A percentile compares a stretch with the other conserved stretches of the same genome.
phyloP scores from a whole-genome alignment of 2,888 invertebrate genomes.

The Scaptodrosophila latifasciaeformis region DNA sequence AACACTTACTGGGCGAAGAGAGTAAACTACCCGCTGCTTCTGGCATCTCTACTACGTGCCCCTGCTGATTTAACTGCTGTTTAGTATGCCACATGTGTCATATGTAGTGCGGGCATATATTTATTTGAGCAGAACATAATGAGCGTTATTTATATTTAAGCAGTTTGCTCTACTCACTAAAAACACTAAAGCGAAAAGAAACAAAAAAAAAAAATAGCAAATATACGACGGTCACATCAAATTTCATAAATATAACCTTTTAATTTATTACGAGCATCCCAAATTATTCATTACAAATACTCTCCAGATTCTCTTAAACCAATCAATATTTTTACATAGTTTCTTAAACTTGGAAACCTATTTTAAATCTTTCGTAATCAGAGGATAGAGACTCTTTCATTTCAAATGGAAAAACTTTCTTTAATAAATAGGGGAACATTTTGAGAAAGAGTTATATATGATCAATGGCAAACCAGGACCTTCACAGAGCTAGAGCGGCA shows the following conservation, averaged over 20 bases:
- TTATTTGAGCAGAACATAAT: constrained; percentile 49
- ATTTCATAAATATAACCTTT: constrained; percentile 18
- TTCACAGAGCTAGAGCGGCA: too few species aligned
- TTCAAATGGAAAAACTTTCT: too few species aligned
- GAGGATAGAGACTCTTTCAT: too few species aligned
- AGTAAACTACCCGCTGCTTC: too few species aligned
- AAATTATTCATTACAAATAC: constrained; percentile 13
- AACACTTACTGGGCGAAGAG: constrained; percentile 1
- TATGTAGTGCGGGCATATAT: constrained; percentile 29
- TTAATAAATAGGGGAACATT: too few species aligned
- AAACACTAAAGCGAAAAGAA: neutral
- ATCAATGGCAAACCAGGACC: too few species aligned
- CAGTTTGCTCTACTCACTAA: constrained; percentile 32
- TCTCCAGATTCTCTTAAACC: too few species aligned
- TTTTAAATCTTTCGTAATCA: too few species aligned
- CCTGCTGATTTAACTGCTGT: constrained; percentile 14
- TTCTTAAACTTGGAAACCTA: too few species aligned
- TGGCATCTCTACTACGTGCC: constrained; percentile 34
- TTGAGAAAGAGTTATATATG: too few species aligned
- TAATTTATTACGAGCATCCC: constrained; percentile 15
- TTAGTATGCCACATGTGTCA: constrained; percentile 25
- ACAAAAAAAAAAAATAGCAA: constrained; percentile 9
- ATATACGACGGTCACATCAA: constrained; percentile 3
- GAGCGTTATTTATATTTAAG: constrained; percentile 56
- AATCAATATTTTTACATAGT: too few species aligned